These are phyloP conservation scores for Enteromius mattozi DNA, from an alignment of 2,797 vertebrate genomes.

Conservation along the genomic window DNA sequence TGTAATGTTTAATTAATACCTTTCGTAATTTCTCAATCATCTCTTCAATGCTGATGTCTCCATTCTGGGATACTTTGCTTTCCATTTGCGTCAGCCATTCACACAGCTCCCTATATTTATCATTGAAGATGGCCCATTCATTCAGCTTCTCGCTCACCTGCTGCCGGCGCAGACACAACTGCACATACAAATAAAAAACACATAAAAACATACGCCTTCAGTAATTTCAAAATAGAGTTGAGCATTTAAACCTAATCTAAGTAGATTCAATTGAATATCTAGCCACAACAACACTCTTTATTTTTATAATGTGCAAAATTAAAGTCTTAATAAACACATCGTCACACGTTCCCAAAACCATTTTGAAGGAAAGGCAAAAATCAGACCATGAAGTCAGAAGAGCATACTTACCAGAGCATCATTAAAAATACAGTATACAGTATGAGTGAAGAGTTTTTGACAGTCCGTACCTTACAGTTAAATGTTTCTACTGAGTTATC, in stretches of 20 bases:
- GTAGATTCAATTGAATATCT: background rate
- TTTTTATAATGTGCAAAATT: background rate
- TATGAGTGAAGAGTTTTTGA: constrained; percentile 19
- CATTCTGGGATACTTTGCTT: constrained; percentile 97
- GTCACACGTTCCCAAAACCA: background rate
- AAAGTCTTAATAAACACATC: background rate
- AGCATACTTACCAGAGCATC: background rate
- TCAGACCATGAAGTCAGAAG: background rate
- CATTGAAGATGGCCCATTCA: constrained; percentile 96
- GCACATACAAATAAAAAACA: constrained; percentile 31
- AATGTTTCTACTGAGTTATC: constrained; percentile 29
- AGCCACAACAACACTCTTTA: background rate
- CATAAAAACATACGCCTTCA: background rate
- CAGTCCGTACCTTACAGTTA: background rate
- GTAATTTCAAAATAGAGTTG: background rate
- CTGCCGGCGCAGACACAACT: constrained; percentile 90
- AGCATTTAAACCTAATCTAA: background rate
- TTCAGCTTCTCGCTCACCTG: constrained; percentile 94
- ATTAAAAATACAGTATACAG: background rate
- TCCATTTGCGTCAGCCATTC: constrained; percentile 99
- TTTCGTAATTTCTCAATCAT: constrained; percentile 98
- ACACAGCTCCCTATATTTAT: constrained; percentile 97
- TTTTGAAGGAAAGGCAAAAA: background rate
- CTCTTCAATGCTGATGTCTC: constrained; percentile 95
- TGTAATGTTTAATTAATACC: constrained; percentile 75